Conservation (phyloP, 2,113 vertebrate genomes). For the Takifugu flavidus region DNA sequence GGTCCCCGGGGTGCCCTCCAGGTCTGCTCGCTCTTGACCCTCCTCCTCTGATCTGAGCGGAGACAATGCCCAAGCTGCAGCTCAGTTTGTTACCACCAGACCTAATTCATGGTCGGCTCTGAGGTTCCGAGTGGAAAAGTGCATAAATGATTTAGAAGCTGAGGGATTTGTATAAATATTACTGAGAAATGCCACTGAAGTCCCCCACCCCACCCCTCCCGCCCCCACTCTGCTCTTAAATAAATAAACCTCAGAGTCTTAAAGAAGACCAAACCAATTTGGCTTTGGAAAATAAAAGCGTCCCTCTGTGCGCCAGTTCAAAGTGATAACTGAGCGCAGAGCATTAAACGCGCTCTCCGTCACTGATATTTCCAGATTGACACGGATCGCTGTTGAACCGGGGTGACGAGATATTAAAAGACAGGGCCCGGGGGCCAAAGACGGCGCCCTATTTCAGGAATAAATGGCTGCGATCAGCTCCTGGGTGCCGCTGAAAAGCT, state of each 20-base stretch:
- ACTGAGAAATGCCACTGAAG: conserved; percentile 55
- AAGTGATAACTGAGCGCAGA: conserved; percentile 61
- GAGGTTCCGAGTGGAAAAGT: conserved; percentile 50
- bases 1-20: conserved; percentile 57
- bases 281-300: conserved; percentile 52
- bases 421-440: conserved; percentile 32
- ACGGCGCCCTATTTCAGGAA: conserved; percentile 35
- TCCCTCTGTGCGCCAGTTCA: conserved; percentile 59
- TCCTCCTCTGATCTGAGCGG: conserved; percentile 44
- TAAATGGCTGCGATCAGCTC: conserved; percentile 41
- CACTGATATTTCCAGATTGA: conserved; percentile 58
- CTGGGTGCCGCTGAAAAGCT: conserved; percentile 39
- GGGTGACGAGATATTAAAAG: conserved; percentile 49
- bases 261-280: conserved; percentile 57
- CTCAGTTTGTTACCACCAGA: conserved; percentile 53
- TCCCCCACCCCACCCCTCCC: conserved; percentile 20
- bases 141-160: conserved; percentile 63
- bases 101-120: conserved; percentile 48
- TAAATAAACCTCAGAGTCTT: conserved; percentile 62
- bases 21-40: conserved; percentile 64
- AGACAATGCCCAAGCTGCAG: conserved; percentile 54
- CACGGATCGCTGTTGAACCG: conserved; percentile 42
- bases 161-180: conserved; percentile 58
- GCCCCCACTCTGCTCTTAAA: conserved; percentile 58
- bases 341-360: conserved; percentile 58